Conservation (phyloP, 2,113 vertebrate genomes). For the Tamias sibiricus region DNA sequence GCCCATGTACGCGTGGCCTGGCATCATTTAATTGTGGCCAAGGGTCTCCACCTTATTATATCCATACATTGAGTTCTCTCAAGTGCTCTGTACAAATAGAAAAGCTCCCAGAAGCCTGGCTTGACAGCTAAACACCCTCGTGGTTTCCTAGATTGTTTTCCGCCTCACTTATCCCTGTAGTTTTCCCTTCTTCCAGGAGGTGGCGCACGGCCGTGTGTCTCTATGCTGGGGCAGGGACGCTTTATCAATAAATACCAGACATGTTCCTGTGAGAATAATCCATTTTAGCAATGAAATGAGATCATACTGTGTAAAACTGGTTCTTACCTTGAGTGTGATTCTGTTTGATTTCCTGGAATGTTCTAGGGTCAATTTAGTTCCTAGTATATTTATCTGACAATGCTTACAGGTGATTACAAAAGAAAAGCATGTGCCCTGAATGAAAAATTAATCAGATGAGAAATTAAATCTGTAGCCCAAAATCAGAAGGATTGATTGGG, state of each 20-base stretch:
- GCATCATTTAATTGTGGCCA: slow-evolving; percentile 78
- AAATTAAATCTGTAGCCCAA: neutral
- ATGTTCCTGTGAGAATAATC: neutral
- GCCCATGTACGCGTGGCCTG: slow-evolving; percentile 91
- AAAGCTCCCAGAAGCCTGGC: neutral
- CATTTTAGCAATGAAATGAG: slow-evolving; percentile 57
- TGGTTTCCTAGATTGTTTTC: neutral
- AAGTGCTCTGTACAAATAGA: neutral
- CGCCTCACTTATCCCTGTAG: neutral
- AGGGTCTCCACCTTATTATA: neutral
- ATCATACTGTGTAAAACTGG: neutral
- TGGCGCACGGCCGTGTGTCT: slow-evolving; percentile 55
- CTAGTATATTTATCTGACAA: slow-evolving; percentile 24
- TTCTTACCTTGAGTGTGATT: slow-evolving; percentile 20
- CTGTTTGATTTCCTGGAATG: slow-evolving; percentile 15
- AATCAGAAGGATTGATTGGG: neutral
- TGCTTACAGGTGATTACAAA: neutral
- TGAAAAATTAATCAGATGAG: slow-evolving; percentile 12
- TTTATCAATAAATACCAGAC: neutral
- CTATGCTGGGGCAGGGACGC: neutral
- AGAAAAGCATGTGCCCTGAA: slow-evolving; percentile 4
- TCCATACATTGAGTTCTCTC: neutral
- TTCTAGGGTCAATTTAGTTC: neutral
- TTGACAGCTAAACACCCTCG: neutral
- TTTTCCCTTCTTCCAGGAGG: slow-evolving; percentile 71